These are phyloP conservation scores for Carettochelys insculpta DNA, from an alignment of 2,113 vertebrate genomes.

Conservation along the genomic window DNA sequence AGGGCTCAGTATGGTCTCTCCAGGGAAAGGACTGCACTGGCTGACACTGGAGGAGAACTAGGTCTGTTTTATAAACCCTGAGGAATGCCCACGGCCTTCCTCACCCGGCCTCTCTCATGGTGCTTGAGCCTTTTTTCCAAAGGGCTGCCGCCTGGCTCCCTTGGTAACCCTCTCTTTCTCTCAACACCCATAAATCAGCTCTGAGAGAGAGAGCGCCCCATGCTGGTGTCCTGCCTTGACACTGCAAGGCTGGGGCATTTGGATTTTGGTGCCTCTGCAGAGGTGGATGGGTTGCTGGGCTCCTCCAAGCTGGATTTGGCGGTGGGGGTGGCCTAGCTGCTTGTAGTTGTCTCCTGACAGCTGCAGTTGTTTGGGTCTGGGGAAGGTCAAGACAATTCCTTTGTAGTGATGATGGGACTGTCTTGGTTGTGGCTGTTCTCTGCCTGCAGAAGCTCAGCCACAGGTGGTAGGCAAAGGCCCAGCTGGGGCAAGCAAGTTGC, in stretches of 20 bases:
- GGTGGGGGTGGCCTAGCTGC: neutral
- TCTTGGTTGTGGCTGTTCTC: neutral
- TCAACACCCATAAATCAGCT: neutral
- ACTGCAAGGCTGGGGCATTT: neutral
- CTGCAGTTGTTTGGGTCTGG: neutral
- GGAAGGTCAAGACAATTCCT: neutral
- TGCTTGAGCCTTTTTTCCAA: neutral
- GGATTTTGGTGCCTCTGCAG: neutral
- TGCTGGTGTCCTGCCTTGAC: fast-evolving
- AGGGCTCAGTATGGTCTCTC: neutral
- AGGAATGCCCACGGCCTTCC: neutral
- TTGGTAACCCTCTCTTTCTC: fast-evolving
- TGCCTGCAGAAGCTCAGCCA: neutral
- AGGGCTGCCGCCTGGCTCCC: neutral
- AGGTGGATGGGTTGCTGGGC: neutral
- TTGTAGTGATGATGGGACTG: slow-evolving; percentile 11
- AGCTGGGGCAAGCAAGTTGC: too few species aligned
- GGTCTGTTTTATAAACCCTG: neutral
- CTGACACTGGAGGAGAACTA: neutral
- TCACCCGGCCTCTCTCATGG: neutral
- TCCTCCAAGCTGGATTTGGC: neutral
- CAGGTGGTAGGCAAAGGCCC: too few species aligned
- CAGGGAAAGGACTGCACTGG: neutral
- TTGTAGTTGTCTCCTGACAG: neutral
- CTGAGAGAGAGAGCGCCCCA: neutral